Conservation (phyloP, 2,797 vertebrate species). For the Mormyrus proboscirostris region DNA sequence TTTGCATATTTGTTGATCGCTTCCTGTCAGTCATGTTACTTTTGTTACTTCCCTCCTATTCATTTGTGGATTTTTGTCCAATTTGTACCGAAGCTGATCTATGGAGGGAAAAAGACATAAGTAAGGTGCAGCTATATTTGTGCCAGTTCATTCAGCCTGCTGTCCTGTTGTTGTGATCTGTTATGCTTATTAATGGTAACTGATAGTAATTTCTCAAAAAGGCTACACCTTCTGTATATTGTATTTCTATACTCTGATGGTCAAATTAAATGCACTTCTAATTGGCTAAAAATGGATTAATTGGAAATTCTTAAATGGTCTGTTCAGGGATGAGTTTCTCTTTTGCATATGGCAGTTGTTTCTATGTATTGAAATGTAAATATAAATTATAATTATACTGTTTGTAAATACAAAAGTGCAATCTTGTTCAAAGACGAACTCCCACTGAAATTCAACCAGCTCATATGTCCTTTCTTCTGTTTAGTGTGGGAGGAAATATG, state of each 20-base stretch:
- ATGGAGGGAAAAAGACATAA: background rate
- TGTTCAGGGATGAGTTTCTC: background rate
- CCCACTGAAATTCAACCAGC: background rate
- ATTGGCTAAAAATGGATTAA: background rate
- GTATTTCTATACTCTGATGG: background rate
- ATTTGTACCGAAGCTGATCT: background rate
- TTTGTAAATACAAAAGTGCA: background rate
- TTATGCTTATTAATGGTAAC: background rate
- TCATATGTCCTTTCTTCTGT: constrained; percentile 5
- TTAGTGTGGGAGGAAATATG: background rate
- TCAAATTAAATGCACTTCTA: background rate
- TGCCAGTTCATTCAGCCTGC: background rate
- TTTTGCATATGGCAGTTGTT: background rate
- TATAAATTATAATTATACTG: background rate
- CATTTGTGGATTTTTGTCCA: background rate
- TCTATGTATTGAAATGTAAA: background rate
- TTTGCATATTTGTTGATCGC: background rate
- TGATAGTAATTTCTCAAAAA: background rate
- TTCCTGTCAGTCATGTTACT: background rate
- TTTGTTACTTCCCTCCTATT: background rate
- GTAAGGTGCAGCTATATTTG: background rate
- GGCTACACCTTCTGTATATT: background rate
- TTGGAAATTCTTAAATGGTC: background rate
- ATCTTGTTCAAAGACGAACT: background rate
- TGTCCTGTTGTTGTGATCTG: background rate